phyloP scores from a whole-genome alignment of 2,797 vertebrate species.

The Acipenser transmontanus region DNA sequence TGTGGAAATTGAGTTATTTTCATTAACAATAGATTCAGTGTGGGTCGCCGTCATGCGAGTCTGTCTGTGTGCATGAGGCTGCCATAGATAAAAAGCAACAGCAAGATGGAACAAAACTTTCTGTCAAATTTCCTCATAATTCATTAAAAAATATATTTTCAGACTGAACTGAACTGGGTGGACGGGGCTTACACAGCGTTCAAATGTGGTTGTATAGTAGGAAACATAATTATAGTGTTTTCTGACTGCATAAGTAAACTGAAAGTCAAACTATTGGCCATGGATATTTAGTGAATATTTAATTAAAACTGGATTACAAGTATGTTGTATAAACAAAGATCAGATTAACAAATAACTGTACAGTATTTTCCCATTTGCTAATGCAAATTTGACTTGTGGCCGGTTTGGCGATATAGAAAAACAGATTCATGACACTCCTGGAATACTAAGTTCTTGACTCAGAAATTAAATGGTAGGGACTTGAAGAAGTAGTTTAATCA shows the following conservation, averaged over 20 bases:
- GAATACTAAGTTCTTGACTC: constrained; percentile 84
- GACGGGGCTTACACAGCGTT: constrained; percentile 23
- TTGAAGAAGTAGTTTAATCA: constrained; percentile 66
- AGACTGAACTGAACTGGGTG: constrained; percentile 5
- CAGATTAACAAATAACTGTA: constrained; percentile 93
- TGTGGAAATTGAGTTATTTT: constrained; percentile 24
- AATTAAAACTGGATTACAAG: constrained; percentile 98
- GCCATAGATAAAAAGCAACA: constrained; percentile 29
- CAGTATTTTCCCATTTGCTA: constrained; percentile 93
- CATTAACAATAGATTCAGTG: constrained; percentile 24
- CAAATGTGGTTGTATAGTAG: constrained; percentile 44
- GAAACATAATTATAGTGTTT: constrained; percentile 28
- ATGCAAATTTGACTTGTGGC: constrained; percentile 93
- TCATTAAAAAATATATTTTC: neutral
- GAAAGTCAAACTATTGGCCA: constrained; percentile 96
- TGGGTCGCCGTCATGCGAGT: constrained; percentile 22
- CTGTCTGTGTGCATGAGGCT: constrained; percentile 18
- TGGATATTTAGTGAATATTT: constrained; percentile 90
- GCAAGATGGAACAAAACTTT: constrained; percentile 18
- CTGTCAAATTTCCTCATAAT: constrained; percentile 21
- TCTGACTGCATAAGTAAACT: constrained; percentile 82
- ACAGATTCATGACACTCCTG: constrained; percentile 68
- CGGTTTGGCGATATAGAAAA: constrained; percentile 87
- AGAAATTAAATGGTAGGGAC: constrained; percentile 24
- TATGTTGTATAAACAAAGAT: constrained; percentile 91